A percentile compares a stretch with the other conserved stretches of the same genome.
These are phyloP conservation scores for Carcinoscorpius rotundicauda DNA, from an alignment of 1,140 invertebrate species.

Conservation along the genomic window DNA sequence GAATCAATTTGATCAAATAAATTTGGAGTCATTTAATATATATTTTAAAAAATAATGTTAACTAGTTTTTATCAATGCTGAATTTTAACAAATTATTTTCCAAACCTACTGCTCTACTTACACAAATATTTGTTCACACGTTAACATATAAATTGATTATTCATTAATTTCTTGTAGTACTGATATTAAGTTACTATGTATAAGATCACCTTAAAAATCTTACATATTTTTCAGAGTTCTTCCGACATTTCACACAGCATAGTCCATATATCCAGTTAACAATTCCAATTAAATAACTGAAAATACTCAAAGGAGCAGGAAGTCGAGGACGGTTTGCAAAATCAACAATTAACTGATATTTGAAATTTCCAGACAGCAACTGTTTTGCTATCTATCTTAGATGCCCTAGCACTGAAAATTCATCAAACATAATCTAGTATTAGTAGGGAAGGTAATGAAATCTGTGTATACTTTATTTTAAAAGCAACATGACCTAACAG, in stretches of 20 bases:
- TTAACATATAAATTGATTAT: not conserved
- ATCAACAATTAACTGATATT: conserved; percentile 36
- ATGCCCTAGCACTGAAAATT: conserved; percentile 30
- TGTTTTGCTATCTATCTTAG: conserved; percentile 30
- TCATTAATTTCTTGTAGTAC: not conserved
- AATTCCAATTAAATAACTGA: conserved; percentile 23
- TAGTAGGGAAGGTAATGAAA: too few species aligned
- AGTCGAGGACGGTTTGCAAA: conserved; percentile 33
- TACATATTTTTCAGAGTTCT: conserved; percentile 19
- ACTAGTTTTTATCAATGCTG: too few species aligned
- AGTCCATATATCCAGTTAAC: too few species aligned
- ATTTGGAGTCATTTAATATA: too few species aligned
- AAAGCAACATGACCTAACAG: too few species aligned
- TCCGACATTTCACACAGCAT: too few species aligned
- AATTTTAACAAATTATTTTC: too few species aligned
- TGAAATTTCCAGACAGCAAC: conserved; percentile 38
- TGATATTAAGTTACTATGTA: not conserved
- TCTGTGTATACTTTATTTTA: too few species aligned
- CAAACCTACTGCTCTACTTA: not conserved
- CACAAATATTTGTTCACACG: not conserved
- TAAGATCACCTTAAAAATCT: conserved; percentile 1
- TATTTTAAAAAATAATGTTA: too few species aligned
- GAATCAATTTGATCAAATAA: too few species aligned
- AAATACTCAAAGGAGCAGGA: conserved; percentile 30
- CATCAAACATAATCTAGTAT: too few species aligned